Evolutionary conservation across 2,113 vertebrate species (phyloP).

Genomic region (Pomatorhinus ruficollis): DNA sequence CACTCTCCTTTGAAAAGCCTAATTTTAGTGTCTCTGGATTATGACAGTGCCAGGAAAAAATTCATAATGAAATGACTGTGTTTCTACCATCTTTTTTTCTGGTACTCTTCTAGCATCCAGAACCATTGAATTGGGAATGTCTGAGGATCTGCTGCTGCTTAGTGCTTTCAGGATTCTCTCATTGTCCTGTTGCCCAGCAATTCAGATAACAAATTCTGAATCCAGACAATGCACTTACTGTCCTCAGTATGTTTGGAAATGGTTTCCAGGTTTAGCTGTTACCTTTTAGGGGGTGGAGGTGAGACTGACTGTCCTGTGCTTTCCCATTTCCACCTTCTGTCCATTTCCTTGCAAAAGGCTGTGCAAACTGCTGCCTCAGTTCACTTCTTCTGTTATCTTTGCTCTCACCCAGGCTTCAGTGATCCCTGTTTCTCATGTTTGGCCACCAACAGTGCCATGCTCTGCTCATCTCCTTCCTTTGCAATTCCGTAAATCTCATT

Average conservation of each 20-base stretch:
- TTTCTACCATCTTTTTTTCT: neutral
- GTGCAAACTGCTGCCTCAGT: neutral
- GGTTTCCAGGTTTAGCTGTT: neutral
- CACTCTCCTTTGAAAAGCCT: neutral
- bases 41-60: neutral
- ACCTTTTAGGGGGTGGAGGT: rapidly evolving
- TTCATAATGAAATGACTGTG: neutral
- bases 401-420: neutral
- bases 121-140: neutral
- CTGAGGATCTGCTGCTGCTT: neutral
- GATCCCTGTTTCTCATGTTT: neutral
- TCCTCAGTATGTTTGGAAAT: neutral
- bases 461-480: neutral
- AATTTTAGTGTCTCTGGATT: neutral
- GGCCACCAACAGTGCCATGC: neutral
- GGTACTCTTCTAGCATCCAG: neutral
- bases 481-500: neutral
- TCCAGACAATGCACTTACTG: neutral
- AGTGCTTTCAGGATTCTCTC: neutral
- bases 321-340: neutral
- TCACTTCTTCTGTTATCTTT: neutral
- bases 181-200: neutral
- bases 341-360: neutral
- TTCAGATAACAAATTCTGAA: neutral
- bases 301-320: neutral